phyloP scores from a whole-genome alignment of 2,113 vertebrate genomes.

The Halichoeres trimaculatus region DNA sequence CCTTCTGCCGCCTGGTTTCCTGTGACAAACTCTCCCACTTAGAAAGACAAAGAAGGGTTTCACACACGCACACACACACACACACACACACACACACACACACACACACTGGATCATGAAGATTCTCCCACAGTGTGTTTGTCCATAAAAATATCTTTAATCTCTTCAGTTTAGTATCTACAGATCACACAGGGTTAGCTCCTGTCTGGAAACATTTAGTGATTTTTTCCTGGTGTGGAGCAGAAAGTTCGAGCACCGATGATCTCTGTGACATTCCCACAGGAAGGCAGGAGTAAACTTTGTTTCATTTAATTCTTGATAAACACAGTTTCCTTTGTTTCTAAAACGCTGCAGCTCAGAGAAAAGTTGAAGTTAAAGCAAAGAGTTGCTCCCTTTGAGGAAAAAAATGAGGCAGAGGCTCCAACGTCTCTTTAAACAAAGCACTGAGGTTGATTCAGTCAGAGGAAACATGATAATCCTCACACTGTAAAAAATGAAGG shows the following conservation, averaged over 20 bases:
- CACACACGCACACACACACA: too few relatives aligned
- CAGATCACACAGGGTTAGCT: constrained; percentile 23
- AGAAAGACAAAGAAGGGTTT: too few relatives aligned
- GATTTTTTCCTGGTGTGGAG: neutral
- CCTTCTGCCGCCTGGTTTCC: too few relatives aligned
- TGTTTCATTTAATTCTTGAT: too few relatives aligned
- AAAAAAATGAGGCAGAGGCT: rapidly evolving
- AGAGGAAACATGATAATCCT: neutral
- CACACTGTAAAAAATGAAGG: too few relatives aligned
- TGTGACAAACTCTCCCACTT: too few relatives aligned
- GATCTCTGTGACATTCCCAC: neutral
- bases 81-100: too few relatives aligned
- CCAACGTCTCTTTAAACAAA: too few relatives aligned
- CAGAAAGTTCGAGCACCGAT: neutral
- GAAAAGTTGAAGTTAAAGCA: neutral
- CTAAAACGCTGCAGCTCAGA: neutral
- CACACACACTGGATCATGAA: neutral
- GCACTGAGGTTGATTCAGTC: neutral
- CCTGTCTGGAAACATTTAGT: constrained; percentile 7
- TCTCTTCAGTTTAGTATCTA: constrained; percentile 35
- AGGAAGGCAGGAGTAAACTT: neutral
- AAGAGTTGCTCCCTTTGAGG: neutral
- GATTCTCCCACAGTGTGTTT: neutral
- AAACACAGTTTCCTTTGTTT: too few relatives aligned
- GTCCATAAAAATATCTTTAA: constrained; percentile 41